Base-by-base conservation (phyloP, 2,113 vertebrate genomes). In the Falco punctatus region DNA sequence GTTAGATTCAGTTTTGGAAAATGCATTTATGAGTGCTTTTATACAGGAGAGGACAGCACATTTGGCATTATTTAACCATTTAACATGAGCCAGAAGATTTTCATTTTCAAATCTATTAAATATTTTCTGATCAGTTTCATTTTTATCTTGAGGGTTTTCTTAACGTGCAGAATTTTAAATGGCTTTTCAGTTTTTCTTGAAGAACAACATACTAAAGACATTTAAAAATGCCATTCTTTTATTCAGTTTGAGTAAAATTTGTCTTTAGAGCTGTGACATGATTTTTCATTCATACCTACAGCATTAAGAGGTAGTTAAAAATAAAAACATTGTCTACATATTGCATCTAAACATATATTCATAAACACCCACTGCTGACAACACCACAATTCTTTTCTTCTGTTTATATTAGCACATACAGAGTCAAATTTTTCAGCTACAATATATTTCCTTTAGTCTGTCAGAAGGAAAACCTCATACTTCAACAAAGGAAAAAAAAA, bases 1-100 rank as follows among this genome's bases (percentile, higher is more conserved):
- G 94, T 98, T 98, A 98, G 96, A 97, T 93, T 97, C 96, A 93
- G 95, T 97, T 98, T 98, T 97, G 84, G 96, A 98, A 98, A 98
- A 90, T 21, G 51, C 97, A 91, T 95, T 97, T 95, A 95, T 90
- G 97, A 97, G 91, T 22, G 16, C 93, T 93, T 97, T 97, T 85
- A 86, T 48, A 92, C 81, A 74, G 93, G 91, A 96, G 59, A 95
- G 70, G 58, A 88, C 0, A 4, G 65, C 33, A 55, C 19, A 28
- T 96, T 93, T 97, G 95, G 95, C 86, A 87, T 59, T 93, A 91
- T 86, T 94, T 95, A 97, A 84, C 79, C 65, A 90, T 69, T 88
- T 32, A 93, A 64, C 15, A 58, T 33, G 51, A 75, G 35, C 51
- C 51, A 85, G 61, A 94, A 81, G 46, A 86, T 92, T 61, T 94